Percentiles rank a stretch among this genome's conserved stretches.
Evolutionary conservation across 1,140 invertebrate genomes (phyloP).

Genomic region (Halyomorpha halys): DNA sequence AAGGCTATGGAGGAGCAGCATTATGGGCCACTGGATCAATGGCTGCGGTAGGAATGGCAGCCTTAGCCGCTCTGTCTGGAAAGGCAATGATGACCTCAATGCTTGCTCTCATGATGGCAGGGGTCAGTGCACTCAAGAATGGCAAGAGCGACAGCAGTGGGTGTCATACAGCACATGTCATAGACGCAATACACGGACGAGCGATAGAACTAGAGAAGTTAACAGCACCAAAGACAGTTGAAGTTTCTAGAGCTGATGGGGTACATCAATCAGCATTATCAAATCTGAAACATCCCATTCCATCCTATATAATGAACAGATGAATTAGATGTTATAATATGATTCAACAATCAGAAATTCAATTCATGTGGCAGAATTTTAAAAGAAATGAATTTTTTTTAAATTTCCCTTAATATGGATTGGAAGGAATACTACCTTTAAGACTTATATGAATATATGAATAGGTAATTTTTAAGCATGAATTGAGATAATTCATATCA

Average conservation of each 20-base stretch:
- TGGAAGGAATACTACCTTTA: too few relatives aligned
- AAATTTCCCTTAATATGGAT: too few relatives aligned
- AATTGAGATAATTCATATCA: too few relatives aligned
- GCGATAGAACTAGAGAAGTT: neutral
- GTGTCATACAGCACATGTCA: constrained; percentile 12
- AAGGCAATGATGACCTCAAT: constrained; percentile 72
- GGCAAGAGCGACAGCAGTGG: constrained; percentile 2
- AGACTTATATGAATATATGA: too few relatives aligned
- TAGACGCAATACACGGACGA: constrained; percentile 9
- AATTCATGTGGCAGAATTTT: too few relatives aligned
- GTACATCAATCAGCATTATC: neutral
- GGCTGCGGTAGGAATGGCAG: constrained; percentile 59
- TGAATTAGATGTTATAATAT: too few relatives aligned
- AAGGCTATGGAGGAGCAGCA: constrained; percentile 7
- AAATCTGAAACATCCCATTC: neutral
- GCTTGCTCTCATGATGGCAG: constrained; percentile 63
- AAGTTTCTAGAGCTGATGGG: neutral
- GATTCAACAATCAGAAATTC: too few relatives aligned
- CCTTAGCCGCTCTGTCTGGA: constrained; percentile 60
- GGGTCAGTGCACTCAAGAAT: constrained; percentile 55
- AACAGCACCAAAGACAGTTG: neutral
- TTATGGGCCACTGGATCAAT: constrained; percentile 43
- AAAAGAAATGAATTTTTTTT: too few relatives aligned
- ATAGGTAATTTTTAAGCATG: too few relatives aligned
- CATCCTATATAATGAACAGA: too few relatives aligned